Percentiles rank a stretch among this genome's conserved stretches.
Conservation (phyloP, 1,140 invertebrate species). For the Akabosia matsudoensis region DNA sequence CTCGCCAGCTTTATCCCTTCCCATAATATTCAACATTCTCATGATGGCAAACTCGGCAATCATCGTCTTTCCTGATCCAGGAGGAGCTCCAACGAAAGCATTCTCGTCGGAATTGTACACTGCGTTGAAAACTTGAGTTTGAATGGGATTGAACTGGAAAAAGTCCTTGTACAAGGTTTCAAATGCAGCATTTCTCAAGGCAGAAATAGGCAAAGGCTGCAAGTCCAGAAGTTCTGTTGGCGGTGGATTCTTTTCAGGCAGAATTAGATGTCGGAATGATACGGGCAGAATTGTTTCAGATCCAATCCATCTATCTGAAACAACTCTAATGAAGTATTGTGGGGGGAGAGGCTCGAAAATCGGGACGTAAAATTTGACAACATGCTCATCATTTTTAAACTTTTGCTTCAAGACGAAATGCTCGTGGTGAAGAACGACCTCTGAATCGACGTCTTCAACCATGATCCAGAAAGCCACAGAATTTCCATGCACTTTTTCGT, state of each 20-base stretch:
- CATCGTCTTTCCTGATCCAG: constrained; percentile 91
- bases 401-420: constrained; percentile 95
- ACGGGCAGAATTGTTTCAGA: constrained; percentile 95
- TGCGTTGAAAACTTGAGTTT: constrained; percentile 99
- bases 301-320: constrained; percentile 72
- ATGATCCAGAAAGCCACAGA: constrained; percentile 99
- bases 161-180: constrained; percentile 84
- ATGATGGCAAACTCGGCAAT: constrained; percentile 96
- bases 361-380: constrained; percentile 97
- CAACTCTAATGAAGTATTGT: constrained; percentile 83
- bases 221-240: constrained; percentile 97
- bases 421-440: constrained; percentile 94
- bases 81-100: constrained; percentile 96
- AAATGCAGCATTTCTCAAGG: constrained; percentile 76
- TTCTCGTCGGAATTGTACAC: constrained; percentile 99
- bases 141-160: constrained; percentile 96
- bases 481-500: constrained; percentile 91
- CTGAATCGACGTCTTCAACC: constrained; percentile 96
- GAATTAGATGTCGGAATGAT: constrained; percentile 93
- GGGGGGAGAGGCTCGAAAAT: constrained; percentile 97
- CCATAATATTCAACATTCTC: constrained; percentile 75
- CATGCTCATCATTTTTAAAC: constrained; percentile 90
- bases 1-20: constrained; percentile 52
- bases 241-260: constrained; percentile 97
- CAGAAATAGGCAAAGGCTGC: constrained; percentile 86